Evolutionary conservation across 2,113 vertebrate genomes (phyloP), one percentile per base, ranked within the genome.

Genomic region (Puntigrus tetrazona): DNA sequence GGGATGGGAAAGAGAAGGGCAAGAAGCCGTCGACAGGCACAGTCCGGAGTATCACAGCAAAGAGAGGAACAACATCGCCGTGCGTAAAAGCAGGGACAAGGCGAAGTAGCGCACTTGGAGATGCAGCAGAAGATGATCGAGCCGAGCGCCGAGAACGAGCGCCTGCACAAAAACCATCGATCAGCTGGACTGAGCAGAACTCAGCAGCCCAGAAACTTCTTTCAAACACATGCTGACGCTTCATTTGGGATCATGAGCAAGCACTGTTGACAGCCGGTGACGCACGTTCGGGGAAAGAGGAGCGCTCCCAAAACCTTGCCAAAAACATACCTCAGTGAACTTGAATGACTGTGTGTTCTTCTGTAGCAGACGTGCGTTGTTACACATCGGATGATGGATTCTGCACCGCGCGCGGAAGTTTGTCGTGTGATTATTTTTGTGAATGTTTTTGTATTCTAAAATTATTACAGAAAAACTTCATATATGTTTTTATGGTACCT

Each of bases 61-160:
- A 10, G 97, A 99, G 91, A 94, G 97, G 92, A 99, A 99, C 94
- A 98, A 99, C 94, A 96, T 98, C 81, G 97, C 97, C 0, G 97
- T 99, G 92, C 94, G 97, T 81, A 99, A 99, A 91, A 98, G 97
- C 93, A 94, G 97, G 86, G 97, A 98, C 94, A 99, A 98, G 90
- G 97, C 97, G 27, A 99, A 99, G 93, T 94, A 92, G 87, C 96
- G 97, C 92, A 98, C 92, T 10, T 96, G 91, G 97, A 99, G 72
- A 98, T 96, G 96, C 97, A 98, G 92, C 96, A 98, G 86, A 97
- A 97, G 88, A 86, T 98, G 90, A 76, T 98, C 29, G 97, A 99
- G 91, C 93, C 98, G 85, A 92, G 95, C 86, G 86, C 95, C 0
- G 97, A 99, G 70, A 99, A 99, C 92, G 97, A 99, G 78, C 94